Evolutionary conservation across 2,888 invertebrate species (phyloP).

Genomic region (Harpagoxenus sublaevis): DNA sequence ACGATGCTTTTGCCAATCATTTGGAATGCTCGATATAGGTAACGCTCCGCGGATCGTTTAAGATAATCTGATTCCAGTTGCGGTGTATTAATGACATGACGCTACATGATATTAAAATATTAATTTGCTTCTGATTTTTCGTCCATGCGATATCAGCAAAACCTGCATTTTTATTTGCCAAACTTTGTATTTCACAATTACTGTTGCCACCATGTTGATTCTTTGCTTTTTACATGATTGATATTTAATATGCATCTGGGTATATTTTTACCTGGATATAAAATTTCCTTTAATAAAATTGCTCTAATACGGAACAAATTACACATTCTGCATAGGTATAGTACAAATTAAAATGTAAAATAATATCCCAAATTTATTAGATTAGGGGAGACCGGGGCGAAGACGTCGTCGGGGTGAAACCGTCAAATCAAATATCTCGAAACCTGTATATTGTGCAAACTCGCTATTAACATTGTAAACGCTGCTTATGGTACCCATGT

Average conservation of each 20-base stretch:
- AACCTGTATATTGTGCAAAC: no score
- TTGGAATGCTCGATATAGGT: slow-evolving; percentile 12
- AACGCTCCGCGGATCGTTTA: slow-evolving; percentile 15
- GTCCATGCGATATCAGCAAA: not conserved
- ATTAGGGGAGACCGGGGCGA: not conserved
- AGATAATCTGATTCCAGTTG: slow-evolving; percentile 26
- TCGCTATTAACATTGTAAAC: no score
- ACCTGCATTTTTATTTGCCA: slow-evolving; percentile 12
- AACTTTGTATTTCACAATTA: slow-evolving; percentile 24
- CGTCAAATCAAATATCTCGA: no score
- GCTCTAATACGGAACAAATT: not conserved
- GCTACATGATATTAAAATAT: slow-evolving; percentile 30
- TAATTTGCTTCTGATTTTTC: slow-evolving; percentile 37
- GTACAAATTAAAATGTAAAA: not conserved
- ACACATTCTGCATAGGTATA: not conserved
- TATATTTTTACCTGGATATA: not conserved
- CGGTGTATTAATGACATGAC: slow-evolving; percentile 12
- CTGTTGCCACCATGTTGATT: not conserved
- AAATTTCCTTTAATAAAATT: slow-evolving; percentile 12
- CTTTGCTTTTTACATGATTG: not conserved
- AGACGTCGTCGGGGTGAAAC: no score
- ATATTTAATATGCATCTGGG: slow-evolving; percentile 13
- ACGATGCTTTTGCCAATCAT: slow-evolving; percentile 25
- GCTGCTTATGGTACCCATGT: no score
- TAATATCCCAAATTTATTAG: not conserved